A percentile compares a stretch with the other conserved stretches of the same genome.
Conservation (phyloP, 1,140 invertebrate species). For the Dendrolimus kikuchii region DNA sequence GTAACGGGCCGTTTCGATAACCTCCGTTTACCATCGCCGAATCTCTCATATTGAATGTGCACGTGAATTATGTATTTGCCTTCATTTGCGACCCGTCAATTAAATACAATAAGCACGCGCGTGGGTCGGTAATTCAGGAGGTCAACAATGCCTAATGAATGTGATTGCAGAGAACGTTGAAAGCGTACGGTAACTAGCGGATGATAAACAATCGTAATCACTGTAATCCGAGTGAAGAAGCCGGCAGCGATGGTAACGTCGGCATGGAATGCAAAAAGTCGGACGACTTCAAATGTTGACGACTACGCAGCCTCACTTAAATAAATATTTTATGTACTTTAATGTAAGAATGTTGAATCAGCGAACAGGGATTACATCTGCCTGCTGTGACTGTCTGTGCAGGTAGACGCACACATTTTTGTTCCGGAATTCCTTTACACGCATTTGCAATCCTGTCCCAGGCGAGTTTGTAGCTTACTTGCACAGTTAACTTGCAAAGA, state of each 20-base stretch:
- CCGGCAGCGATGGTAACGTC: conserved; percentile 21
- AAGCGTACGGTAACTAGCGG: conserved; percentile 19
- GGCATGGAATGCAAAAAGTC: conserved; percentile 44
- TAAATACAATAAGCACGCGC: too few species aligned
- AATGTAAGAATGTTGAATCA: conserved; percentile 35
- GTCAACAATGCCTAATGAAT: not conserved
- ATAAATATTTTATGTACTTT: conserved; percentile 59
- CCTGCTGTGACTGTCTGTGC: conserved; percentile 29
- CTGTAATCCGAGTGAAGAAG: conserved; percentile 19
- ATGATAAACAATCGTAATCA: conserved; percentile 35
- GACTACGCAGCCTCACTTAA: conserved; percentile 29
- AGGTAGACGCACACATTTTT: conserved; percentile 62
- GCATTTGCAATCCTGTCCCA: conserved; percentile 59
- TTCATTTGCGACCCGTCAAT: too few species aligned
- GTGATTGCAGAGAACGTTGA: conserved; percentile 1
- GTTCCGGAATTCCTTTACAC: conserved; percentile 61
- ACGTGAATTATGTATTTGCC: conserved; percentile 30
- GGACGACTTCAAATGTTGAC: conserved; percentile 35
- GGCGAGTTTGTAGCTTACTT: conserved; percentile 7
- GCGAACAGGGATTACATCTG: conserved; percentile 33
- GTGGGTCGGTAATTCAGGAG: too few species aligned
- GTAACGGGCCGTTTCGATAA: conserved; percentile 56
- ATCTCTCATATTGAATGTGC: conserved; percentile 4
- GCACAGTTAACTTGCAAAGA: conserved; percentile 4
- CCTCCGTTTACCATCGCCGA: conserved; percentile 32